A percentile compares a stretch with the other conserved stretches of the same genome.
These are phyloP conservation scores for Tricholaema leucomelas DNA, from an alignment of 2,113 vertebrate genomes.

Conservation along the genomic window DNA sequence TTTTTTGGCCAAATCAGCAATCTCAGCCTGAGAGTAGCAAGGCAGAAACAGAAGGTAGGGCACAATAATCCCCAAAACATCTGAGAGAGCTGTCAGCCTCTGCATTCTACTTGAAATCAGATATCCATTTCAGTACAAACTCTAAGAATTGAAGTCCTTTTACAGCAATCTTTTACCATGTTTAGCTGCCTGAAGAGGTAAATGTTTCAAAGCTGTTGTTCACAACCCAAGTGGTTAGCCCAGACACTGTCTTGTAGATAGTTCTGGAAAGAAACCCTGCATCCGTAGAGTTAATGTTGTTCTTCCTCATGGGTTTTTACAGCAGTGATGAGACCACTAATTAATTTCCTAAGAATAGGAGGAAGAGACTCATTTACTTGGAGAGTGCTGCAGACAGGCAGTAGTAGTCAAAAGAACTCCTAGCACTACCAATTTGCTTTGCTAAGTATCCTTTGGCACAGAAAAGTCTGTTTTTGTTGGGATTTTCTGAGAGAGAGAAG, in stretches of 20 bases:
- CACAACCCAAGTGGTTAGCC: neutral
- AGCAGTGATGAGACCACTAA: neutral
- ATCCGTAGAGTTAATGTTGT: neutral
- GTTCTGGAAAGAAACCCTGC: neutral
- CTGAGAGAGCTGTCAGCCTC: neutral
- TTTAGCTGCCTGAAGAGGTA: neutral
- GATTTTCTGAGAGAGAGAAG: neutral
- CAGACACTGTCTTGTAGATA: neutral
- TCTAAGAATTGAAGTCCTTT: neutral
- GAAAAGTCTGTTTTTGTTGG: neutral
- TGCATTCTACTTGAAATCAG: neutral
- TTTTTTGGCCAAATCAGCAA: neutral
- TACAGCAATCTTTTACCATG: neutral
- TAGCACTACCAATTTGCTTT: neutral
- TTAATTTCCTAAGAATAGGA: neutral
- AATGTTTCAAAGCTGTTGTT: neutral
- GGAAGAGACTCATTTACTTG: neutral
- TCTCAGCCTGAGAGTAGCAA: neutral
- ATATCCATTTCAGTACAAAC: neutral
- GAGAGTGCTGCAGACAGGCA: neutral
- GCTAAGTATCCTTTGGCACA: neutral
- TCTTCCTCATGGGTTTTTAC: neutral
- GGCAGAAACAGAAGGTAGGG: neutral
- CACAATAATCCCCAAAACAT: neutral
- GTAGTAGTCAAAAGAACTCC: neutral